Conservation (phyloP, 2,888 invertebrate genomes). For the Imbricaverruca yamaguchii region DNA sequence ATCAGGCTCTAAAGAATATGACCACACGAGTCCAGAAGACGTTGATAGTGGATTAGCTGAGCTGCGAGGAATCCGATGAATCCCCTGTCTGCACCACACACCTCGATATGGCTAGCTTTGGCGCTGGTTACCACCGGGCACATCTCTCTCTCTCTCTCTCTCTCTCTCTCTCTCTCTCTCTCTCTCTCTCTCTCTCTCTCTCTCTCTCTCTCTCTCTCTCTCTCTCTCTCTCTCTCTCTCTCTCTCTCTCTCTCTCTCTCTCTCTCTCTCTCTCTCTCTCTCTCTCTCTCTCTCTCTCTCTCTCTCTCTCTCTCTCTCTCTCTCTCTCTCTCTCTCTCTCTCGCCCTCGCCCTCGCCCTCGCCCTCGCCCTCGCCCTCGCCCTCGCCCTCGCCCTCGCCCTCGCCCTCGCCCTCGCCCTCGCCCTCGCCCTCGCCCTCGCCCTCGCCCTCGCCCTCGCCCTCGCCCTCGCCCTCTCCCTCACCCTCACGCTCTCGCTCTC, state of each 20-base stretch:
- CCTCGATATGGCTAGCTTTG: not conserved
- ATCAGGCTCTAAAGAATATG: too few relatives aligned
- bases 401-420: too few relatives aligned
- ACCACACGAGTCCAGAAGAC: too few relatives aligned
- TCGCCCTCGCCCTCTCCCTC: not conserved
- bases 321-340: conserved; percentile 19
- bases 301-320: conserved; percentile 18
- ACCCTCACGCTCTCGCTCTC: conserved; percentile 21
- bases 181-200: conserved; percentile 24
- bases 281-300: not conserved
- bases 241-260: not conserved
- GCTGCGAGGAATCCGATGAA: too few relatives aligned
- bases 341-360: not conserved
- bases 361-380: not conserved
- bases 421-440: too few relatives aligned
- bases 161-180: conserved; percentile 25
- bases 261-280: not conserved
- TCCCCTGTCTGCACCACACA: too few relatives aligned
- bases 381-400: too few relatives aligned
- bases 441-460: too few relatives aligned
- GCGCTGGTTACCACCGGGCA: not conserved
- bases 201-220: conserved; percentile 21
- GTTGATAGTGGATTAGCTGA: too few relatives aligned
- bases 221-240: conserved; percentile 2
- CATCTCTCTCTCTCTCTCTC: conserved; percentile 8